A percentile compares a stretch with the other conserved stretches of the same genome.
Conservation (phyloP, 1,140 invertebrate genomes). For the Mizuhopecten yessoensis region DNA sequence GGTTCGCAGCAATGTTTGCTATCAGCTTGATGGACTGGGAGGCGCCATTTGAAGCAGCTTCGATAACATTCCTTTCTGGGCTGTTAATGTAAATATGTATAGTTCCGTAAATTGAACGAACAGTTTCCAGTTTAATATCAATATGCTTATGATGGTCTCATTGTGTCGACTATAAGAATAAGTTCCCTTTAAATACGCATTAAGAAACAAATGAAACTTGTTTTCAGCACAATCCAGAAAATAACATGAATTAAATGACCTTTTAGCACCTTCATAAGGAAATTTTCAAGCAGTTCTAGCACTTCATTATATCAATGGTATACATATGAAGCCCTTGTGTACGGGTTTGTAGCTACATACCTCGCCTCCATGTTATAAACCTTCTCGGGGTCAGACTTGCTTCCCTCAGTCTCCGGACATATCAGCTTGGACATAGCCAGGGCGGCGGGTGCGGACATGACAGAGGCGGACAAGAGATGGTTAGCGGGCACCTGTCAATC, state of each 20-base stretch:
- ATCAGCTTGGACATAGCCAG: constrained; percentile 94
- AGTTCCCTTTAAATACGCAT: too few species aligned
- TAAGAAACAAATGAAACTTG: too few species aligned
- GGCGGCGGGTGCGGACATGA: constrained; percentile 97
- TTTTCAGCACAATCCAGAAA: too few species aligned
- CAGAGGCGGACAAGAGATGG: constrained; percentile 91
- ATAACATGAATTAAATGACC: too few species aligned
- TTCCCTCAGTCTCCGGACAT: constrained; percentile 89
- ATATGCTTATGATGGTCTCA: too few species aligned
- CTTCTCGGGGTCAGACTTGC: constrained; percentile 44
- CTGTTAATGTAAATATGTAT: constrained; percentile 84
- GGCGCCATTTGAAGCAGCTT: constrained; percentile 95
- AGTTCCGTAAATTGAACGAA: too few species aligned
- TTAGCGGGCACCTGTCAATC: constrained; percentile 82
- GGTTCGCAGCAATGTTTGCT: constrained; percentile 93
- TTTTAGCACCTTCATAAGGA: too few species aligned
- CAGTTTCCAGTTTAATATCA: too few species aligned
- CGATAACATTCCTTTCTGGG: constrained; percentile 90
- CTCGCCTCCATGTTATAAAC: constrained; percentile 51
- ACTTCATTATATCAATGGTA: too few species aligned
- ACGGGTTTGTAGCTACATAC: constrained; percentile 23
- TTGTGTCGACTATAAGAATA: too few species aligned
- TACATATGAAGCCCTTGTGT: too few species aligned
- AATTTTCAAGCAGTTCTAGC: too few species aligned
- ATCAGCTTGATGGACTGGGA: constrained; percentile 90